Evolutionary conservation across 1,140 invertebrate species (phyloP), one percentile per base, ranked within the genome.

Genomic region (Dendroctonus ponderosae): DNA sequence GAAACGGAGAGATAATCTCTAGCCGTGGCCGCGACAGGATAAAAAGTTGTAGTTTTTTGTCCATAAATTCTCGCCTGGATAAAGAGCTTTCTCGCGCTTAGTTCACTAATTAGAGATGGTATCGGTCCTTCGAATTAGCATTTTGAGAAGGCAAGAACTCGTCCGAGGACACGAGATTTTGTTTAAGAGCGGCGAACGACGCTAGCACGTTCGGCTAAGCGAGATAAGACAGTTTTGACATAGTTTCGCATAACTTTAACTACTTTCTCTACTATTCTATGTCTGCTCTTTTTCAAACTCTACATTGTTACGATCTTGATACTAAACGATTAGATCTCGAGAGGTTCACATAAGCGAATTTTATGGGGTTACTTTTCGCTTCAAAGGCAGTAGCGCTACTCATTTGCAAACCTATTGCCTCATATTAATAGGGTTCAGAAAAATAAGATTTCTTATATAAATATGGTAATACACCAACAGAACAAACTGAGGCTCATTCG

Each of bases 41-140:
- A 67, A 67, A 67, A 61, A 61, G 56, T 61, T 46, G 65, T 54
- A 41, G 40, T 67, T 61, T 54, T 67, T 61, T 48, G 46, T 51
- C 58, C 57, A 67, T 67, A 67, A 67, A 67, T 67, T 67, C 65
- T 67, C 65, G 65, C 58, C 62, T 65, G 65, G 65, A 67, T 67
- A 67, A 67, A 67, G 65, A 53, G 65, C 65, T 67, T 67, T 59
- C 65, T 50, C 57, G 65, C 65, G 65, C 65, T 67, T 67, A 67
- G 57, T 67, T 67, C 65, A 67, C 65, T 67, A 67, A 67, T 67
- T 67, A 67, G 65, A 67, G 65, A 67, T 67, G 57, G 57, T 67
- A 67, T 67, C 65, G 58, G 65, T 7, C 15, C 26, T 38, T 52
- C 42, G 58, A 67, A 67, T 67, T 67, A 67, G 65, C 65, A 67